phyloP scores from a whole-genome alignment of 2,113 vertebrate genomes.

The Rhinoptilus africanus region DNA sequence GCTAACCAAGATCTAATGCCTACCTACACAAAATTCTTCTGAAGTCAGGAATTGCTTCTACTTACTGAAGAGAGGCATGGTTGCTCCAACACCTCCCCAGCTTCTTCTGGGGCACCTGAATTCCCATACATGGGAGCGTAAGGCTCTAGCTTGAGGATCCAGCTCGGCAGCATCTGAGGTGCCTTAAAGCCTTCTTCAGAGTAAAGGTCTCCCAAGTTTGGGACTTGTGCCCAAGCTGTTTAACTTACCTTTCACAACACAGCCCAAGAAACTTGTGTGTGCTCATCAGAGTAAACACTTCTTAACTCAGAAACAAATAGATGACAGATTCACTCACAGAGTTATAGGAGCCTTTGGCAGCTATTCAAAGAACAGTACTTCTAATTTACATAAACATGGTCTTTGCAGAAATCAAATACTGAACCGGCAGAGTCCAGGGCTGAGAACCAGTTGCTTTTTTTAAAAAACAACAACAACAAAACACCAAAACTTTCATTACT shows the following conservation, averaged over 20 bases:
- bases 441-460: not conserved
- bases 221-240: not conserved
- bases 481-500: not conserved
- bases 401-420: not conserved
- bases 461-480: not conserved
- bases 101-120: not conserved
- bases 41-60: not conserved
- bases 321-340: not conserved
- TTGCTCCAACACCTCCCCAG: not conserved
- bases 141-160: not conserved
- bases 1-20: rapidly evolving
- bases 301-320: not conserved
- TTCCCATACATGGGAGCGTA: rapidly evolving
- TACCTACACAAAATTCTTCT: not conserved
- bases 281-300: not conserved
- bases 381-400: not conserved
- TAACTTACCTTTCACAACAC: not conserved
- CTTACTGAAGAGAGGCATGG: not conserved
- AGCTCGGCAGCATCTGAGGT: not conserved
- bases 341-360: not conserved
- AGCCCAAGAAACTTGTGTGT: not conserved
- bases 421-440: not conserved
- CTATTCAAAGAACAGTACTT: not conserved
- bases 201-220: not conserved
- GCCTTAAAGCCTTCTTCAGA: not conserved